Evolutionary conservation across 2,113 vertebrate species (phyloP).

Genomic region (Pangasianodon hypophthalmus): DNA sequence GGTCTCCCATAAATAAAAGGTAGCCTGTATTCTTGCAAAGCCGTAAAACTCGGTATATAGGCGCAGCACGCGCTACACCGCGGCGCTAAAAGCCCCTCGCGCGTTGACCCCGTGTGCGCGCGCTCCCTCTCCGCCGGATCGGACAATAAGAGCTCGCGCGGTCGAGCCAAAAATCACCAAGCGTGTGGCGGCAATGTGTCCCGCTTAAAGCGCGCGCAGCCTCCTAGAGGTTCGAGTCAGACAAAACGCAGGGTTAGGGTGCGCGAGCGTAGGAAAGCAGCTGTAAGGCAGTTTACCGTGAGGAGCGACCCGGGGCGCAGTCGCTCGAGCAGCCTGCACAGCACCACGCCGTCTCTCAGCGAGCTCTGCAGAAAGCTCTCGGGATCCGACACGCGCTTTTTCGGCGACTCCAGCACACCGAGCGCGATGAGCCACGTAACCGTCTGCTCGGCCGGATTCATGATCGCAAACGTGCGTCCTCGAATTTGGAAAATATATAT

Average conservation of each 20-base stretch:
- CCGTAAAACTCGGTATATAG: neutral
- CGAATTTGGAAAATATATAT: neutral
- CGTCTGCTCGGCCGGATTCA: conserved; percentile 92
- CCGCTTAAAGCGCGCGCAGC: neutral
- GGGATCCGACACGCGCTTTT: conserved; percentile 89
- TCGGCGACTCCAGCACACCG: conserved; percentile 92
- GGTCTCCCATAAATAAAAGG: neutral
- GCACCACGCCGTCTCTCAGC: conserved; percentile 87
- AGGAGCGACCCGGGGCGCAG: conserved; percentile 85
- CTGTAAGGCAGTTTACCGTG: conserved; percentile 74
- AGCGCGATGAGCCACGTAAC: conserved; percentile 95
- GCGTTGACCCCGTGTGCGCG: too few species aligned
- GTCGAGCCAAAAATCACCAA: neutral
- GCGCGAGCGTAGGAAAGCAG: neutral
- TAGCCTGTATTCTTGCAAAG: neutral
- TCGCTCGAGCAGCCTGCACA: conserved; percentile 88
- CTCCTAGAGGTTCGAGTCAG: neutral
- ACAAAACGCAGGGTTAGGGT: neutral
- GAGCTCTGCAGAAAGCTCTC: conserved; percentile 87
- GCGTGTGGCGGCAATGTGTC: neutral
- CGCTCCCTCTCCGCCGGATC: neutral
- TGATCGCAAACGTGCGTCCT: conserved; percentile 54
- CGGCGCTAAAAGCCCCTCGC: neutral
- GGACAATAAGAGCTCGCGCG: neutral
- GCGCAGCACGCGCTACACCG: neutral